Conservation (phyloP, 2,113 vertebrate genomes). For the Tiliqua scincoides region DNA sequence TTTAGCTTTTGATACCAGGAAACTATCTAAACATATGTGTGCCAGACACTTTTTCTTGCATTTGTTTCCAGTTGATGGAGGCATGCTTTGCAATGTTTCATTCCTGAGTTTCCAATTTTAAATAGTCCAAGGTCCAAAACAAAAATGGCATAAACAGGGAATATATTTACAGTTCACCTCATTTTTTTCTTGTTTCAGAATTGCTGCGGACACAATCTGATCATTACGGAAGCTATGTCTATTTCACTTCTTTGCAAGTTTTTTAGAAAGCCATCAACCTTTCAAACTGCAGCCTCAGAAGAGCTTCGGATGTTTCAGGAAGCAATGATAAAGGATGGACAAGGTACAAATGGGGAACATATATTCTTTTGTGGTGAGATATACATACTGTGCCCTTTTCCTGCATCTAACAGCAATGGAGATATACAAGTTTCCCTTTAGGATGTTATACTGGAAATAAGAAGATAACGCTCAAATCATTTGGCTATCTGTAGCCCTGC, state of each 20-base stretch:
- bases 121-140: constrained; percentile 50
- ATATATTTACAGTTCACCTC: constrained; percentile 8
- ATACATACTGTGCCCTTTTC: background rate
- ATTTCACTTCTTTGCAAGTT: background rate
- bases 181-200: background rate
- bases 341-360: background rate
- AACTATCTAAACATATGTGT: background rate
- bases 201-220: background rate
- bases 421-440: background rate
- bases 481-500: background rate
- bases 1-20: background rate
- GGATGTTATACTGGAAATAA: background rate
- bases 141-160: constrained; percentile 18
- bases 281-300: background rate
- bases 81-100: constrained; percentile 52
- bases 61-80: background rate
- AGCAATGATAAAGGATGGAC: background rate
- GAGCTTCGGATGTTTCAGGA: background rate
- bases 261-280: constrained; percentile 15
- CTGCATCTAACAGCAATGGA: background rate
- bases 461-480: background rate
- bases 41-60: constrained; percentile 14
- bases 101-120: constrained; percentile 20
- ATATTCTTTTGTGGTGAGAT: background rate
- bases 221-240: background rate